Evolutionary conservation across 2,888 invertebrate species (phyloP).

Genomic region (Plebejus argus): DNA sequence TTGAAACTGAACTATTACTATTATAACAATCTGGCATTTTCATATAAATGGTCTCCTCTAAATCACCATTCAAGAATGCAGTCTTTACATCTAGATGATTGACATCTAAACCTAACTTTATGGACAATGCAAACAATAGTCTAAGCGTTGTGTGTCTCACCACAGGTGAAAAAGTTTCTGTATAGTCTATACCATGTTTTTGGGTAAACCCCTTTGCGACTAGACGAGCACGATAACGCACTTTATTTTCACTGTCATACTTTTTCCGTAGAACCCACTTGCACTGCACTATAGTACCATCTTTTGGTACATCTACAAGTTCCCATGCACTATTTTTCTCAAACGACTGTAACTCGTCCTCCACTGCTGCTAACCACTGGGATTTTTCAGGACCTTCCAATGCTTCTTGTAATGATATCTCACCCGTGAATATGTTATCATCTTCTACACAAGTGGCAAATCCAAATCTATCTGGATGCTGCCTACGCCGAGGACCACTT

Average conservation of each 20-base stretch:
- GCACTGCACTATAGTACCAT: slow-evolving; percentile 36
- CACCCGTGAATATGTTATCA: too few species aligned
- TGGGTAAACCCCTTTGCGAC: slow-evolving; percentile 39
- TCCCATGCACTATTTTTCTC: slow-evolving; percentile 40
- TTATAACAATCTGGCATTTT: slow-evolving; percentile 32
- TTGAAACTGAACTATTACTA: slow-evolving; percentile 20
- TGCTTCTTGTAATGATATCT: too few species aligned
- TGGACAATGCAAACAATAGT: slow-evolving; percentile 38
- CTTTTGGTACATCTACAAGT: slow-evolving; percentile 30
- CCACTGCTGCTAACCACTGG: slow-evolving; percentile 38
- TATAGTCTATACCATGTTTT: slow-evolving; percentile 37
- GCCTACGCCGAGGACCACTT: slow-evolving; percentile 33
- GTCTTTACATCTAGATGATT: slow-evolving; percentile 38
- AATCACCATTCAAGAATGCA: slow-evolving; percentile 27
- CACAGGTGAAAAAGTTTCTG: slow-evolving; percentile 32
- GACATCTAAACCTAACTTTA: slow-evolving; percentile 33
- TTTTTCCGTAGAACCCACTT: slow-evolving; percentile 36
- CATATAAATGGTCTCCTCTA: slow-evolving; percentile 36
- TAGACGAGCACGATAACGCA: slow-evolving; percentile 35
- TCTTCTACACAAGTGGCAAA: slow-evolving; percentile 32
- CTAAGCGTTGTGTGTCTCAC: slow-evolving; percentile 11
- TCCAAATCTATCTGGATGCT: slow-evolving; percentile 35
- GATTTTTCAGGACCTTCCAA: too few species aligned
- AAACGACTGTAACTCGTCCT: slow-evolving; percentile 39
- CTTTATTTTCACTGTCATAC: slow-evolving; percentile 37